These are phyloP conservation scores for Globodera ellingtonae DNA, from an alignment of 1,140 invertebrate species.

Conservation along the genomic window DNA sequence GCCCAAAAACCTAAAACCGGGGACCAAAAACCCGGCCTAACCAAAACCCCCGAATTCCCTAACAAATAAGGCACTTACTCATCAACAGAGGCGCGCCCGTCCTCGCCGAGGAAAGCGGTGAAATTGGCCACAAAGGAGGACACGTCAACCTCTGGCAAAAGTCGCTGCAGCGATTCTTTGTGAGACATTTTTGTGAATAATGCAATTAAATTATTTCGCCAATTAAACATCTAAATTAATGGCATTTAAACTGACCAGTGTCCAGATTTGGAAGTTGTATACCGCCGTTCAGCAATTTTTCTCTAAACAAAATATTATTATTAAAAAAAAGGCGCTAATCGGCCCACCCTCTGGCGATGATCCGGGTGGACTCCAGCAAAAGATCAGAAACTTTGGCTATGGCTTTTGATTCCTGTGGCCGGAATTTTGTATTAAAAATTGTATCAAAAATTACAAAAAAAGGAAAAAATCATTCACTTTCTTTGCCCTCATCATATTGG, in stretches of 20 bases:
- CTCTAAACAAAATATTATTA: conserved; percentile 23
- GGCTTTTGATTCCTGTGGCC: conserved; percentile 46
- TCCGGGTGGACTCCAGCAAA: conserved; percentile 53
- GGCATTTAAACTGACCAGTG: conserved; percentile 8
- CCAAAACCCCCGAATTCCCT: background rate
- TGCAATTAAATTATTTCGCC: background rate
- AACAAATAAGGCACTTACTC: conserved; percentile 21
- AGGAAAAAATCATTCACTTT: background rate
- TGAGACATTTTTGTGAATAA: background rate
- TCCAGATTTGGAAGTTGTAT: conserved; percentile 31
- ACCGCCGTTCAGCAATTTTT: conserved; percentile 41
- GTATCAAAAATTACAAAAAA: background rate
- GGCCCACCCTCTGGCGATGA: conserved; percentile 44
- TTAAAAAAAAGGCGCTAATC: too few relatives aligned
- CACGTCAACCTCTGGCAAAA: conserved; percentile 41
- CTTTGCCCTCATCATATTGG: conserved; percentile 15
- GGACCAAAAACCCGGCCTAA: too few relatives aligned
- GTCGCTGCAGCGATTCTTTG: conserved; percentile 10
- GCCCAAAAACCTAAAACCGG: too few relatives aligned
- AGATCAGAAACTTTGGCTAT: conserved; percentile 49
- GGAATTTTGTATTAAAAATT: conserved; percentile 41
- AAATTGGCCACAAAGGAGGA: conserved; percentile 47
- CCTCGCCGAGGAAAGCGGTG: conserved; percentile 55
- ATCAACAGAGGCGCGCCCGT: conserved; percentile 46
- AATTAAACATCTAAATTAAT: background rate